Percentiles rank a stretch among this genome's conserved stretches.
These are phyloP conservation scores for Trichomycterus rosablanca DNA, from an alignment of 2,113 vertebrate species.

Conservation along the genomic window DNA sequence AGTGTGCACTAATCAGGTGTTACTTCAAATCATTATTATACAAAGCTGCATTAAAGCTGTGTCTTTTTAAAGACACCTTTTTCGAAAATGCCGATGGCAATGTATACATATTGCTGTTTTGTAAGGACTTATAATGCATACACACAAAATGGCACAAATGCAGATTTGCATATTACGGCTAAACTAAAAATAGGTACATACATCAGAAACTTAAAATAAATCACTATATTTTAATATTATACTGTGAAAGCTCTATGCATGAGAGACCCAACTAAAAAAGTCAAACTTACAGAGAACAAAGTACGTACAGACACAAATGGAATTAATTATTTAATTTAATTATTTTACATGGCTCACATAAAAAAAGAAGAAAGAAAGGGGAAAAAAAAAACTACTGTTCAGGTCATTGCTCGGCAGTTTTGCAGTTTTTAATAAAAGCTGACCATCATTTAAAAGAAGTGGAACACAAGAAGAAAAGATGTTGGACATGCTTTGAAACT, in stretches of 20 bases:
- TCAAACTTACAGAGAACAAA: not conserved
- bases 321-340: not conserved
- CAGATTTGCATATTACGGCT: too few species aligned
- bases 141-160: too few species aligned
- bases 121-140: too few species aligned
- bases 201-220: too few species aligned
- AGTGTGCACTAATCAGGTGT: slow-evolving; percentile 18
- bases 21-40: slow-evolving; percentile 9
- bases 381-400: not conserved
- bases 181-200: too few species aligned
- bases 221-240: too few species aligned
- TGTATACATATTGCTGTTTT: too few species aligned
- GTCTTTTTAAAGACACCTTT: too few species aligned
- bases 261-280: slow-evolving; percentile 16
- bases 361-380: too few species aligned
- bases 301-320: not conserved
- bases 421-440: not conserved
- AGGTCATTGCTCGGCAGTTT: not conserved
- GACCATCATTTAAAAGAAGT: not conserved
- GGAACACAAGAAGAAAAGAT: slow-evolving; percentile 2
- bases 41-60: too few species aligned
- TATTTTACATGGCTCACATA: too few species aligned
- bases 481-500: slow-evolving; percentile 14
- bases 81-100: too few species aligned
- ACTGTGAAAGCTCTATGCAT: slow-evolving; percentile 20